A percentile compares a stretch with the other conserved stretches of the same genome.
Conservation (phyloP, 2,888 invertebrate species). For the Corbicula japonica region DNA sequence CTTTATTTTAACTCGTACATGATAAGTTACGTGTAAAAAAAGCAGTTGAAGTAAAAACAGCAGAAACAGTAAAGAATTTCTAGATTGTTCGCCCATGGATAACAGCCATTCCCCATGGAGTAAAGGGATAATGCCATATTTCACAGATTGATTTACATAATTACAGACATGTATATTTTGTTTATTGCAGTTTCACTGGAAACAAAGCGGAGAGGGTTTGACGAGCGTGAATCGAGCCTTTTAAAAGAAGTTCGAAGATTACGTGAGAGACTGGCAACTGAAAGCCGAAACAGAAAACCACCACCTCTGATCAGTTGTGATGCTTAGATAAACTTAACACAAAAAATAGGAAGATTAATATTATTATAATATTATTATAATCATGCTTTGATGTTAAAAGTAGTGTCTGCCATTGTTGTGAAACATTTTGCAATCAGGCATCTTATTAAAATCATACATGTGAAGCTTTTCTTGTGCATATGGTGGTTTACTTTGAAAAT, state of each 20-base stretch:
- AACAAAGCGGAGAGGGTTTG: slow-evolving; percentile 79
- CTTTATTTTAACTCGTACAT: too few relatives aligned
- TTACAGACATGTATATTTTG: neutral
- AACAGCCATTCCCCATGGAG: too few relatives aligned
- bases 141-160: neutral
- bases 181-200: slow-evolving; percentile 81
- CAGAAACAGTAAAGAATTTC: too few relatives aligned
- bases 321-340: slow-evolving; percentile 16
- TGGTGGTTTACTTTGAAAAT: neutral
- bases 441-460: neutral
- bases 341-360: too few relatives aligned
- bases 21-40: too few relatives aligned
- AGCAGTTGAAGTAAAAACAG: too few relatives aligned
- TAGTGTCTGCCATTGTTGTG: too few relatives aligned
- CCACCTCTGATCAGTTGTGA: slow-evolving; percentile 60
- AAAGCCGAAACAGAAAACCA: slow-evolving; percentile 80
- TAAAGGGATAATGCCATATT: too few relatives aligned
- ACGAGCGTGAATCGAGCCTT: slow-evolving; percentile 80
- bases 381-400: too few relatives aligned
- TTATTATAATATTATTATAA: too few relatives aligned
- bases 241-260: slow-evolving; percentile 82
- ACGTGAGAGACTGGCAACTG: slow-evolving; percentile 81
- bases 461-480: neutral
- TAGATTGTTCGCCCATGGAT: too few relatives aligned
- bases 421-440: too few relatives aligned